phyloP scores from a whole-genome alignment of 2,888 invertebrate species.

The Apotomis capreana region DNA sequence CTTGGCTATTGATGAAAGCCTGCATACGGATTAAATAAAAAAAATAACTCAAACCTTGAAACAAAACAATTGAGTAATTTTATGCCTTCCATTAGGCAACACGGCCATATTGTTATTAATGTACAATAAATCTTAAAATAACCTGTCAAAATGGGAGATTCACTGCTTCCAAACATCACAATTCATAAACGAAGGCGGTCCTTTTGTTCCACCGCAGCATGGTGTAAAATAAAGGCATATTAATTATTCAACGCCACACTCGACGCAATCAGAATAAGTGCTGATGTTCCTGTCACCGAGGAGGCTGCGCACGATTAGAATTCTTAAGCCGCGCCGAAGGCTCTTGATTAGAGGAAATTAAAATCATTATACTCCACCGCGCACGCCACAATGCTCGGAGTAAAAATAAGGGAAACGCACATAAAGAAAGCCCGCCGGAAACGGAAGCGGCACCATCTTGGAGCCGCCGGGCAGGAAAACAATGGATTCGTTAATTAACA shows the following conservation, averaged over 20 bases:
- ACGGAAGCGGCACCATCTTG: constrained; percentile 84
- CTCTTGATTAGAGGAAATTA: constrained; percentile 84
- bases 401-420: constrained; percentile 82
- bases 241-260: constrained; percentile 83
- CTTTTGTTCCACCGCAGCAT: constrained; percentile 73
- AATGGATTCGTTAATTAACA: constrained; percentile 91
- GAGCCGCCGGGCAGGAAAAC: constrained; percentile 86
- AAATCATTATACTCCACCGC: constrained; percentile 81
- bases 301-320: constrained; percentile 79
- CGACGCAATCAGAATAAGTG: constrained; percentile 83
- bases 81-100: not conserved
- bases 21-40: not conserved
- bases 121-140: constrained; percentile 25
- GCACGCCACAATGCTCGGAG: constrained; percentile 75
- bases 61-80: not conserved
- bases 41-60: not conserved
- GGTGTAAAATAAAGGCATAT: constrained; percentile 79
- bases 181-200: constrained; percentile 72
- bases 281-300: constrained; percentile 82
- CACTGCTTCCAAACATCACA: constrained; percentile 49
- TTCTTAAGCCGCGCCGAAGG: constrained; percentile 82
- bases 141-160: constrained; percentile 17
- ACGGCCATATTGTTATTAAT: not conserved
- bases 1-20: too few species aligned
- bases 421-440: constrained; percentile 82